Base-by-base conservation (phyloP, 2,797 vertebrate genomes). In the Alcedo quadribrachys region DNA sequence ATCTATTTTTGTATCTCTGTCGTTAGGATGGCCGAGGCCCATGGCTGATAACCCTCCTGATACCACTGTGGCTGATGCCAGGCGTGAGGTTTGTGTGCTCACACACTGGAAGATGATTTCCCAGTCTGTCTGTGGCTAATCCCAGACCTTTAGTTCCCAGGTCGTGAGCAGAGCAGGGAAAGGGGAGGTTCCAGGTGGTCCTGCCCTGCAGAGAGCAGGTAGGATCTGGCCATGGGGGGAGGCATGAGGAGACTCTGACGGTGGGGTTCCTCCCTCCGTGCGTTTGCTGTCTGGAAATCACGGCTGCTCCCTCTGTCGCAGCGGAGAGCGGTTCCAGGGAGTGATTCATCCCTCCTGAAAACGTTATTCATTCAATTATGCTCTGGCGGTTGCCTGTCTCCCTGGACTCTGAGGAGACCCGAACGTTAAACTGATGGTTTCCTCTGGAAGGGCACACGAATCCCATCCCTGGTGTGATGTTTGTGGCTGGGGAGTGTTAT, bases 1-100 rank as follows among this genome's bases (percentile, higher is more conserved):
- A 98, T 98, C 97, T 99, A 98, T 99, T 99, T 99, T 99, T 99
- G 97, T 98, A 98, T 97, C 96, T 97, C 96, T 96, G 96, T 91
- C 89, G 61, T 94, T 98, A 97, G 95, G 97, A 97, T 96, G 97
- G 98, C 40, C 97, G 98, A 98, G 97, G 97, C 94, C 90, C 96
- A 95, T 96, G 95, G 82, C 97, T 98, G 98, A 96, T 96, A 95
- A 97, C 97, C 94, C 89, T 97, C 95, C 62, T 83, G 91, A 96
- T 94, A 94, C 92, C 96, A 96, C 96, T 97, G 97, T 93, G 96
- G 97, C 95, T 16, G 89, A 97, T 97, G 98, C 97, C 97, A 96
- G 97, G 96, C 94, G 83, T 94, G 81, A 95, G 88, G 91, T 96
- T 96, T 96, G 95, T 97, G 96, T 96, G 95, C 96, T 96, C 95